Base-by-base conservation (phyloP, 37 sponge, comb jelly and placozoan species). In the Mnemiopsis leidyi region DNA sequence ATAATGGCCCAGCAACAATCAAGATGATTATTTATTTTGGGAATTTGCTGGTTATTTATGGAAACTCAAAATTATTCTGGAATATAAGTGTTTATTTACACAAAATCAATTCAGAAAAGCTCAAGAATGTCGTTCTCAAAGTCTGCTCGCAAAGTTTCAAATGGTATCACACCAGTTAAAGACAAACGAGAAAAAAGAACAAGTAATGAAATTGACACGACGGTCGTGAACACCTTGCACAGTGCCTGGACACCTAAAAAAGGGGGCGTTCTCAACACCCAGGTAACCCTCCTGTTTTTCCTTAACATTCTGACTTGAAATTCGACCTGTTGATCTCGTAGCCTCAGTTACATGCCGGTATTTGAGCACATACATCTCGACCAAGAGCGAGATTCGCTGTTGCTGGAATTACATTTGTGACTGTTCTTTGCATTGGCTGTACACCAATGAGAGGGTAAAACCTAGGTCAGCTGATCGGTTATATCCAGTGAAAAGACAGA, bases 221-320 rank as follows among this genome's bases (percentile, higher is more conserved):
- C 90, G 5, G 90, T 85, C 0, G 36, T 36, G 48, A 85, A 85
- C 48, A 85, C 90, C n/a, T 40, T 85, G 24, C 90, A 85, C 61
- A 85, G 90, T 38, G 35, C 32, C 39, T 85, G 90, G 90, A 85
- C 90, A 2, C 90, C 90, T 39, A 85, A 23, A 39, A 85, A 85
- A 40, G 90, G 90, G n/a, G 90, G 90, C 25, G 61, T 37, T 25
- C 90, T 85, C 24, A 85, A 85, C 35, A 85, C 24, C 1, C 32
- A 28, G 61, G 90, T 85, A 77, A 77, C 18, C 7, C 2, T 71
- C 20, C 5, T 28, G 3, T 5, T 71, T 71, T 23, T 71, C 20
- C 20, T 29, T n/a, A n/a, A n/a, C n/a, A 29, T n/a, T 71, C 20
- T 71, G 24, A 71, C 3, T 82, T 82, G 7, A 35, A 35, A 9